Conservation (phyloP, 1,140 invertebrate genomes). For the Pygmarrhopalites habei region DNA sequence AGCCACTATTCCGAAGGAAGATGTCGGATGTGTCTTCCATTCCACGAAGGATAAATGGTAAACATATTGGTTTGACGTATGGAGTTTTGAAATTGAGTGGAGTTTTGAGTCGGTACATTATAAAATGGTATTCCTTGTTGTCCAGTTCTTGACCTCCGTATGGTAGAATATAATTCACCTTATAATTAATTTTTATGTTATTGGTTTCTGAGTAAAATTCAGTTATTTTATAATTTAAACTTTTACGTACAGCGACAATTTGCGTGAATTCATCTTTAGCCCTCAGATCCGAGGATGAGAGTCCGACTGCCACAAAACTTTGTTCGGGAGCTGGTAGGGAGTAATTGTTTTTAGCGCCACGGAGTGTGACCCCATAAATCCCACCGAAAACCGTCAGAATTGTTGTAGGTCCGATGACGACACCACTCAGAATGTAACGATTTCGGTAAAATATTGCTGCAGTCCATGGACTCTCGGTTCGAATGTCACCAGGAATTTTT, state of each 20-base stretch:
- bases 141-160: slow-evolving; percentile 14
- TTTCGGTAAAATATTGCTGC: not conserved
- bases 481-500: not conserved
- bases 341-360: not conserved
- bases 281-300: not conserved
- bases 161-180: too few species aligned
- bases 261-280: not conserved
- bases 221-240: slow-evolving; percentile 17
- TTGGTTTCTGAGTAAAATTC: too few species aligned
- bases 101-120: slow-evolving; percentile 28
- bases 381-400: not conserved
- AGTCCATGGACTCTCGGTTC: not conserved
- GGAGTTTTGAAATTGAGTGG: slow-evolving; percentile 24
- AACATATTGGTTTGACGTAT: slow-evolving; percentile 19
- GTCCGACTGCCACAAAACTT: not conserved
- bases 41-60: not conserved
- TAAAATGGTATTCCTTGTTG: slow-evolving; percentile 25
- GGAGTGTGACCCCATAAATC: not conserved
- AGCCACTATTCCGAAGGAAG: not conserved
- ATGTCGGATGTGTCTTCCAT: not conserved
- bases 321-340: not conserved
- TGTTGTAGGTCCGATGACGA: not conserved
- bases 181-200: too few species aligned
- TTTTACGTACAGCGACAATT: slow-evolving; percentile 11
- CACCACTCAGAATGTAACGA: not conserved